A percentile compares a stretch with the other conserved stretches of the same genome.
These are phyloP conservation scores for Archilochus colubris DNA, from an alignment of 2,113 vertebrate genomes.

Conservation along the genomic window DNA sequence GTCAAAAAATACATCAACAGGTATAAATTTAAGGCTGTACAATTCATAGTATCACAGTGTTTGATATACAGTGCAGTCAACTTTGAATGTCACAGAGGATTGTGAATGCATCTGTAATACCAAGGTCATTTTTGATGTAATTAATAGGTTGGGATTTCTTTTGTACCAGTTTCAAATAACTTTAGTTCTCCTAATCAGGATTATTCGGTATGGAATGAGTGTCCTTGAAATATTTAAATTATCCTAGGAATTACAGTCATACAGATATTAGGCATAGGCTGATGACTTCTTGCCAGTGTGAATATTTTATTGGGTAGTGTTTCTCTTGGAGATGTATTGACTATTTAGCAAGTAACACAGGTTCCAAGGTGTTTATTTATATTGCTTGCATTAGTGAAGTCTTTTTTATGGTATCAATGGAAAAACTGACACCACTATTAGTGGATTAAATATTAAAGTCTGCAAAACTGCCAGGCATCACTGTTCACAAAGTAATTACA, in stretches of 20 bases:
- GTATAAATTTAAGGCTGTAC: constrained; percentile 2
- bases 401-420: background rate
- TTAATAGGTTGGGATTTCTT: constrained; percentile 21
- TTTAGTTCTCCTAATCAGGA: background rate
- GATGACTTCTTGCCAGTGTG: background rate
- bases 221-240: constrained; percentile 35
- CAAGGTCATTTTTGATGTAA: constrained; percentile 21
- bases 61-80: background rate
- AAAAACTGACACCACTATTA: background rate
- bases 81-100: constrained; percentile 1
- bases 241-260: background rate
- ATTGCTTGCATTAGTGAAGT: background rate
- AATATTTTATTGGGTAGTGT: background rate
- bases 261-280: background rate
- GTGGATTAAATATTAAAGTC: background rate
- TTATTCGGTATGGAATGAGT: background rate
- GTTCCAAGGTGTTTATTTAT: background rate
- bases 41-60: background rate
- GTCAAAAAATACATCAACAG: constrained; percentile 3
- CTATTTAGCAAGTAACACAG: background rate
- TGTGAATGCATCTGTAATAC: background rate
- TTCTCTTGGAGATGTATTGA: background rate
- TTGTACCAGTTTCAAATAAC: background rate
- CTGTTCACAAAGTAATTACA: background rate
- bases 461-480: background rate